Conservation (phyloP, 2,888 invertebrate genomes). For the Bembecia ichneumoniformis region DNA sequence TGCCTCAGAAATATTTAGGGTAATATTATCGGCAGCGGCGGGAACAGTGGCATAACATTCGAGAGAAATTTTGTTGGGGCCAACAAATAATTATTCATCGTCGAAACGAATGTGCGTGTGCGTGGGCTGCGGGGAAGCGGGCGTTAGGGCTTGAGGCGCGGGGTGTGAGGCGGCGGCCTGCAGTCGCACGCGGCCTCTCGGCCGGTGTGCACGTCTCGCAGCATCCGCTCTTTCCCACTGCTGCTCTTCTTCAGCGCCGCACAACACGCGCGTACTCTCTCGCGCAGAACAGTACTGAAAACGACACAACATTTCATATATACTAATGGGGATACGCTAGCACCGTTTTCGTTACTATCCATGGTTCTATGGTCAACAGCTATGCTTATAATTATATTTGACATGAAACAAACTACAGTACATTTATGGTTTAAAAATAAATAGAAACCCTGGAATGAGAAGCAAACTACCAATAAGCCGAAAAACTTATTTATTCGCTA, state of each 20-base stretch:
- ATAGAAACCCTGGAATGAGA: too few relatives aligned
- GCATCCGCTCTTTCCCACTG: slow-evolving; percentile 86
- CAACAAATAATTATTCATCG: slow-evolving; percentile 34
- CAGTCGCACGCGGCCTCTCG: slow-evolving; percentile 41
- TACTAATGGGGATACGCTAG: too few relatives aligned
- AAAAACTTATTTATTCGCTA: too few relatives aligned
- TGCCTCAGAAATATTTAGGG: too few relatives aligned
- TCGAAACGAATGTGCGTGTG: slow-evolving; percentile 82
- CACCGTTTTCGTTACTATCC: too few relatives aligned
- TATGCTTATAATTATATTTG: too few relatives aligned
- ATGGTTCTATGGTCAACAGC: too few relatives aligned
- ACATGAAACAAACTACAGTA: too few relatives aligned
- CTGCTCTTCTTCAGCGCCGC: slow-evolving; percentile 77
- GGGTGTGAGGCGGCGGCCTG: slow-evolving; percentile 48
- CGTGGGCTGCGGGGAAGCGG: slow-evolving; percentile 75
- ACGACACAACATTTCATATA: slow-evolving; percentile 5
- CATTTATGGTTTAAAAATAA: too few relatives aligned
- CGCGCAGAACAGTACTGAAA: slow-evolving; percentile 39
- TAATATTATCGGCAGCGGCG: slow-evolving; percentile 6
- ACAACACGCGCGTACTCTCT: slow-evolving; percentile 39
- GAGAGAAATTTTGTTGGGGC: not conserved
- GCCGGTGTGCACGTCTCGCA: slow-evolving; percentile 50
- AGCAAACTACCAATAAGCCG: too few relatives aligned
- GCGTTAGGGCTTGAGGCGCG: slow-evolving; percentile 18
- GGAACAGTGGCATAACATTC: slow-evolving; percentile 1